phyloP scores from a whole-genome alignment of 2,888 invertebrate species.

The Pantelozetes paolii region DNA sequence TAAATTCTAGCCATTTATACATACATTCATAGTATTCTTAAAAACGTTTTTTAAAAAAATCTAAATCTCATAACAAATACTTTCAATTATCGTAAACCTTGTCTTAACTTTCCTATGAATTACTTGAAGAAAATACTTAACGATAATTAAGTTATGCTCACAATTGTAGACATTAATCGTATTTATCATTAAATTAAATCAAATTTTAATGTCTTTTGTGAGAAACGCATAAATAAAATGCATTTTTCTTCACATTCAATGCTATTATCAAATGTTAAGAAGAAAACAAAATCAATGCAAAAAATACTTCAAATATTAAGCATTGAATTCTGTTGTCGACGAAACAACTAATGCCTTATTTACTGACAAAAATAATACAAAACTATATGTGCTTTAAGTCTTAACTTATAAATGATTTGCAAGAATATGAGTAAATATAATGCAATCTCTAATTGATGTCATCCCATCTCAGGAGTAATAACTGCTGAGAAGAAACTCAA shows the following conservation, averaged over 20 bases:
- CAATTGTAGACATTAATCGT: constrained; percentile 3
- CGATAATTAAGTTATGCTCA: constrained; percentile 21
- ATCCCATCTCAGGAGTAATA: not conserved
- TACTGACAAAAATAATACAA: not conserved
- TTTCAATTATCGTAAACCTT: constrained; percentile 26
- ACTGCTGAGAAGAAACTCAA: not conserved
- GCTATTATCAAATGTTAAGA: no score
- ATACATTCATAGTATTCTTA: not conserved
- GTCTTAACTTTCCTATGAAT: constrained; percentile 1
- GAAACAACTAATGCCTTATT: no score
- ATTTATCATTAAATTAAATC: constrained; percentile 11
- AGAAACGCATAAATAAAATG: not conserved
- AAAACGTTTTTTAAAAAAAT: not conserved
- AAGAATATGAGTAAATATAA: not conserved
- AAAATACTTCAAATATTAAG: not conserved
- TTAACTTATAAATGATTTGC: not conserved
- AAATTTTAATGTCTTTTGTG: not conserved
- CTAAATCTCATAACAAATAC: not conserved
- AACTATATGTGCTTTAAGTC: not conserved
- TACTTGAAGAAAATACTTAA: not conserved
- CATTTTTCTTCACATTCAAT: not conserved
- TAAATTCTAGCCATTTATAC: not conserved
- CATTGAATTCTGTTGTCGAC: no score
- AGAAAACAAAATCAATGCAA: not conserved
- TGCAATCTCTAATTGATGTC: constrained; percentile 18